phyloP scores from a whole-genome alignment of 2,113 vertebrate genomes.

The Epinephelus cyanopodus region DNA sequence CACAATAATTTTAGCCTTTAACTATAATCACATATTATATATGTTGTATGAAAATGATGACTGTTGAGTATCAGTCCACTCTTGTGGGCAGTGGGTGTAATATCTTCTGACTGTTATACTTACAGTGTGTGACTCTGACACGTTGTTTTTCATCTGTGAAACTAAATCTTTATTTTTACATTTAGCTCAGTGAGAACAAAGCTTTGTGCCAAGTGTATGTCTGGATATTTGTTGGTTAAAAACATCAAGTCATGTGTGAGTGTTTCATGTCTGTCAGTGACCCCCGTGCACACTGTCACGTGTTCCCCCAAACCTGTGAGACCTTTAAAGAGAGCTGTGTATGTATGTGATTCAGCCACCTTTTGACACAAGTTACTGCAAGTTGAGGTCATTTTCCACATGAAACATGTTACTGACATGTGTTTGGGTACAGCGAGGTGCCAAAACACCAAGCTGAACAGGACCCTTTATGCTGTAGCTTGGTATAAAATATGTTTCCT shows the following conservation, averaged over 20 bases:
- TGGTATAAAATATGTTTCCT: conserved; percentile 20
- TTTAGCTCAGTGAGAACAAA: conserved; percentile 11
- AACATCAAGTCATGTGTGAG: neutral
- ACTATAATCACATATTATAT: conserved; percentile 31
- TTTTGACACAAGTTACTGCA: conserved; percentile 14
- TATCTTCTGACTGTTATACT: conserved; percentile 13
- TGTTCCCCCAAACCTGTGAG: conserved; percentile 13
- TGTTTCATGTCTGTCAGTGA: neutral
- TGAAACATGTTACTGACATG: conserved; percentile 28
- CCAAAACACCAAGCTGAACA: conserved; percentile 42
- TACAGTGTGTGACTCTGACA: neutral
- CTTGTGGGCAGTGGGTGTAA: conserved; percentile 14
- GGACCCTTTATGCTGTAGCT: conserved; percentile 47
- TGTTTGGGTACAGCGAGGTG: conserved; percentile 14
- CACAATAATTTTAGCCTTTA: conserved; percentile 41
- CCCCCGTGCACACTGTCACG: neutral
- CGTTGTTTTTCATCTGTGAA: conserved; percentile 20
- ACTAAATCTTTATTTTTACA: conserved; percentile 36
- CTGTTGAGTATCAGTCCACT: conserved; percentile 7
- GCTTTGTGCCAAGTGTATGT: conserved; percentile 58
- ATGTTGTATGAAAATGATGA: conserved; percentile 21
- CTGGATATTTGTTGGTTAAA: conserved; percentile 3
- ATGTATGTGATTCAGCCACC: neutral
- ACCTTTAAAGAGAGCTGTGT: conserved; percentile 34
- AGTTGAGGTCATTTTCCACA: conserved; percentile 68